Evolutionary conservation across 1,140 invertebrate species (phyloP).

Genomic region (Atopsyche davidsoni): DNA sequence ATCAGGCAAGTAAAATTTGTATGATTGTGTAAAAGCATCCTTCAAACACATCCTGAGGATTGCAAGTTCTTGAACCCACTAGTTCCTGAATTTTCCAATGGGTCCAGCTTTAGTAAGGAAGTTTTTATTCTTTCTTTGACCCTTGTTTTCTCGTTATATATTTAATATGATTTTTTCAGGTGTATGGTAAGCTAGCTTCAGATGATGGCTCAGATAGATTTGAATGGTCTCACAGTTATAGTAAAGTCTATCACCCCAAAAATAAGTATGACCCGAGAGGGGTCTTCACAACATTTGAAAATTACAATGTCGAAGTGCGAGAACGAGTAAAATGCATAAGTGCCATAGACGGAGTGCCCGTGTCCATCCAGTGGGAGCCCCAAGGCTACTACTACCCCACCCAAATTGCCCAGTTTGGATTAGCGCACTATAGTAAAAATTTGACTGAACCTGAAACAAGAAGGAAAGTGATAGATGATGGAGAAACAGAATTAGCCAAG

Average conservation of each 20-base stretch:
- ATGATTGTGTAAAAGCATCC: no score
- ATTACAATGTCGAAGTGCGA: conserved; percentile 92
- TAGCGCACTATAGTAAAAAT: conserved; percentile 96
- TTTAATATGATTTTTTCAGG: conserved; percentile 40
- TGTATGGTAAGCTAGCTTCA: conserved; percentile 68
- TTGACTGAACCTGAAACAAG: conserved; percentile 72
- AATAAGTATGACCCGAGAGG: conserved; percentile 81
- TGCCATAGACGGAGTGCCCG: conserved; percentile 84
- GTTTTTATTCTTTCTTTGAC: no score
- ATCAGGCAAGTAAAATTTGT: no score
- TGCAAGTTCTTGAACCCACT: no score
- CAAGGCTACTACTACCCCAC: conserved; percentile 95
- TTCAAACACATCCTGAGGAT: no score
- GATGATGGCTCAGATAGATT: conserved; percentile 70
- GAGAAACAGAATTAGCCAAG: conserved; percentile 55
- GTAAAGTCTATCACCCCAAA: conserved; percentile 84
- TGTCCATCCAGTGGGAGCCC: conserved; percentile 92
- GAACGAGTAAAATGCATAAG: conserved; percentile 95
- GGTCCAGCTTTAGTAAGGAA: no score
- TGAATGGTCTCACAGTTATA: conserved; percentile 92
- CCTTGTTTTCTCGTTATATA: conserved; percentile 6
- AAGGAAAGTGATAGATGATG: conserved; percentile 67
- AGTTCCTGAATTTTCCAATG: no score
- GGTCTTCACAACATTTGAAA: conserved; percentile 93
- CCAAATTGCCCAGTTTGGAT: conserved; percentile 96